Evolutionary conservation across 53 echinoderm and acorn worm genomes (phyloP), one percentile per base, ranked within the genome.

Genomic region (Hippasteria phrygiana): DNA sequence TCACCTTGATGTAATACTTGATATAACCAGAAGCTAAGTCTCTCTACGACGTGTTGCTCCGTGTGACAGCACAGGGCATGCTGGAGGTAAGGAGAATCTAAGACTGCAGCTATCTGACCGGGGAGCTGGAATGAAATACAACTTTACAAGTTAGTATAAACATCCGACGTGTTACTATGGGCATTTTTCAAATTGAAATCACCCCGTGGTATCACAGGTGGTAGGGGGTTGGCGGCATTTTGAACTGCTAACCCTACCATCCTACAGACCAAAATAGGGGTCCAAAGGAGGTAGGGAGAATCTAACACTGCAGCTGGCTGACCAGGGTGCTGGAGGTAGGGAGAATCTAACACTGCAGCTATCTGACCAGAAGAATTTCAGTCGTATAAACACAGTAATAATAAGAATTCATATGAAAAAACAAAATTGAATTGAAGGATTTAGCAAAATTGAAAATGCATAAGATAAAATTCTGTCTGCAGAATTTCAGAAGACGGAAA

Each of bases 311-410:
- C 91, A 6, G 92, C 97, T 53, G 92, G 90, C 77, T 95, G 97
- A 79, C 92, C 88, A 27, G 97, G 97, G 32, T 95, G 84, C 97
- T 97, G 85, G 2, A 97, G 82, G 46, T 89, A 90, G 0, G 94
- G 93, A 9, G 93, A 94, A 38, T 90, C 80, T 11, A 97, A 59
- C 40, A 97, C 93, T 4, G 97, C 91, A 6, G 92, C 97, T 53
- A 94, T 92, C 77, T 95, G 97, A 79, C 92, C 88, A 27, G 97
- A n/a, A n/a, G n/a, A n/a, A n/a, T n/a, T n/a, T n/a, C n/a, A n/a
- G n/a, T n/a, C n/a, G n/a, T n/a, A n/a, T n/a, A n/a, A n/a, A n/a
- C n/a, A n/a, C n/a, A n/a, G n/a, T n/a, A n/a, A n/a, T n/a, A n/a
- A n/a, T n/a, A n/a, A n/a, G n/a, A n/a, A n/a, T 8, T 48, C 8